Evolutionary conservation across 2,888 invertebrate species (phyloP).

Genomic region (Tanaodytes sp.): DNA sequence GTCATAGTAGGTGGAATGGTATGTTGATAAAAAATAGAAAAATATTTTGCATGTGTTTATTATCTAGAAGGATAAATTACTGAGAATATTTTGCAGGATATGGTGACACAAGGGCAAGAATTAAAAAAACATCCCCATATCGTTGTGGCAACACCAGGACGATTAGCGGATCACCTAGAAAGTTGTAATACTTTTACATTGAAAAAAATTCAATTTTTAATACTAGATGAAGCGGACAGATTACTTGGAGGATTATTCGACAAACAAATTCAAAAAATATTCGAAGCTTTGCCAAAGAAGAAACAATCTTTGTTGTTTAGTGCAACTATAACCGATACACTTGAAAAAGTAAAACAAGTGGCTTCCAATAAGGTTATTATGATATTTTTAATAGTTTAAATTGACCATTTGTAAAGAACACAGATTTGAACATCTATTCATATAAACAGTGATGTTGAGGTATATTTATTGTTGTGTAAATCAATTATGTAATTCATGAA

Average conservation of each 20-base stretch:
- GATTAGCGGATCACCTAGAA: conserved; percentile 92
- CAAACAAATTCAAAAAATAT: conserved; percentile 86
- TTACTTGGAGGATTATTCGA: conserved; percentile 87
- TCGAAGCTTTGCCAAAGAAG: conserved; percentile 82
- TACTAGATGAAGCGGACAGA: conserved; percentile 97
- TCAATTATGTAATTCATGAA: no score
- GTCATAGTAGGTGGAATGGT: conserved; percentile 95
- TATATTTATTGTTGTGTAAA: no score
- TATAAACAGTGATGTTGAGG: no score
- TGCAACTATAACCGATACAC: conserved; percentile 93
- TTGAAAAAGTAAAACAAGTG: conserved; percentile 79
- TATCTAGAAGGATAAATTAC: no score
- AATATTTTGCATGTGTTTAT: no score
- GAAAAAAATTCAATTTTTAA: conserved; percentile 86
- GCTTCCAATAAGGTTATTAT: conserved; percentile 79
- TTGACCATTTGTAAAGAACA: not conserved
- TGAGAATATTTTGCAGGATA: conserved; percentile 76
- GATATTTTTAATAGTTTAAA: conserved; percentile 37
- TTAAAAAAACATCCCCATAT: conserved; percentile 91
- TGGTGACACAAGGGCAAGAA: conserved; percentile 89
- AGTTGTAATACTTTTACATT: conserved; percentile 89
- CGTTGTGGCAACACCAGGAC: conserved; percentile 96
- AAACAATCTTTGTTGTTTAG: conserved; percentile 93
- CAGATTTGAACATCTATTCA: conserved; percentile 8
- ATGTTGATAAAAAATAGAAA: no score